Base-by-base conservation (phyloP, 2,888 invertebrate genomes). In the Cerastoderma edule region DNA sequence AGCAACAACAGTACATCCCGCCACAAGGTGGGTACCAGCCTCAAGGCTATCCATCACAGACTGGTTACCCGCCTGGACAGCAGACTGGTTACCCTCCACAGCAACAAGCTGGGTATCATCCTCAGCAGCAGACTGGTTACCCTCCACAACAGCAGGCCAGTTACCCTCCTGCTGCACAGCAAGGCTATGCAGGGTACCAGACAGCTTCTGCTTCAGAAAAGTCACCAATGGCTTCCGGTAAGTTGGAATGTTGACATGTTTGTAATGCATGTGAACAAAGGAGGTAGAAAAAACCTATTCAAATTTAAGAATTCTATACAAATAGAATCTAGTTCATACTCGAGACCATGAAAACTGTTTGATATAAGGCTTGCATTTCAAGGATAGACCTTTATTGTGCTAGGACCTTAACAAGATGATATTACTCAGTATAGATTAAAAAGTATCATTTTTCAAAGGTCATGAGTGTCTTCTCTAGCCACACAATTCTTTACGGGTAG, bases 131-230 rank as follows among this genome's bases (percentile, higher is more conserved):
- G 27, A n/a, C 39, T 63, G 70, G 70, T 24, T 70, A 39, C 50
- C 60, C 57, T 19, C 54, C 28, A 19, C 39, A 39, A 46, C 46
- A 46, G 32, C 60, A 46, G n/a, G 24, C 28, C 32, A 54, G 70
- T 54, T 71, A 71, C 46, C 66, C 66, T 48, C 72, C 72, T 50
- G 57, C 56, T 8, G 28, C 72, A 30, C 72, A 72, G 60, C 72
- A 72, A 66, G 72, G 57, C 1, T 57, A 72, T 72, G 72, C 65
- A 19, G 71, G 71, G 28, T 65, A 65, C 65, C 71, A 71, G 56
- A 54, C 48, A 13, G 44, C 28, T 19, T 33, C 72, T 33, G 54
- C 33, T 19, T 16, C 19, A 3, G 60, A 60, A 39, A 60, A 60
- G 19, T 39, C 35, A n/a, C n/a, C 60, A 10, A 35, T 60, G 13